Evolutionary conservation across 1,140 invertebrate genomes (phyloP).

Genomic region (Nephotettix cincticeps): DNA sequence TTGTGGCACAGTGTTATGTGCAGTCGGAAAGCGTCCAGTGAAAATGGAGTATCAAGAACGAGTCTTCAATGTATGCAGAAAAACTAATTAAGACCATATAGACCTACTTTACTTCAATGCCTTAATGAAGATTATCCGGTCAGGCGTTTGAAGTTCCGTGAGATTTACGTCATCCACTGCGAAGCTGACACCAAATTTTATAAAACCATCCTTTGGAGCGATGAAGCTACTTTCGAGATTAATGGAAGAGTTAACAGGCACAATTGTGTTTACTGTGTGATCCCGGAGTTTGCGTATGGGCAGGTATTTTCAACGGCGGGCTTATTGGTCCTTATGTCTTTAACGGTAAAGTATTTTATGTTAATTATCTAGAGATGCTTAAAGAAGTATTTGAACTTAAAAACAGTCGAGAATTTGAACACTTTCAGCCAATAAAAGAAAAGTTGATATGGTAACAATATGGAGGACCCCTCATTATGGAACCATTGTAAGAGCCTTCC

Average conservation of each 20-base stretch:
- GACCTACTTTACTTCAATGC: neutral
- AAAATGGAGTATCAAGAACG: neutral
- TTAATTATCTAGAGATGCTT: too few relatives aligned
- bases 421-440: too few relatives aligned
- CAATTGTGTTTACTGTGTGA: constrained; percentile 19
- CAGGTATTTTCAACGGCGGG: too few relatives aligned
- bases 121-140: neutral
- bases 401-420: too few relatives aligned
- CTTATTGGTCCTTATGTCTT: too few relatives aligned
- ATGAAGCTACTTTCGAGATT: neutral
- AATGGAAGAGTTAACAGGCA: constrained; percentile 8
- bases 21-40: neutral
- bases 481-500: too few relatives aligned
- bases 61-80: neutral
- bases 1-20: neutral
- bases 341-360: too few relatives aligned
- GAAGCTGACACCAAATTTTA: neutral
- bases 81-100: neutral
- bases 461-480: too few relatives aligned
- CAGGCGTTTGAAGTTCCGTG: neutral
- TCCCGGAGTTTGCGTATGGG: too few relatives aligned
- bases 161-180: neutral
- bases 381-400: too few relatives aligned
- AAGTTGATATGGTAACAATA: too few relatives aligned
- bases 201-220: neutral